These are phyloP conservation scores for Neodiprion lecontei DNA, from an alignment of 1,140 invertebrate species.

Conservation along the genomic window DNA sequence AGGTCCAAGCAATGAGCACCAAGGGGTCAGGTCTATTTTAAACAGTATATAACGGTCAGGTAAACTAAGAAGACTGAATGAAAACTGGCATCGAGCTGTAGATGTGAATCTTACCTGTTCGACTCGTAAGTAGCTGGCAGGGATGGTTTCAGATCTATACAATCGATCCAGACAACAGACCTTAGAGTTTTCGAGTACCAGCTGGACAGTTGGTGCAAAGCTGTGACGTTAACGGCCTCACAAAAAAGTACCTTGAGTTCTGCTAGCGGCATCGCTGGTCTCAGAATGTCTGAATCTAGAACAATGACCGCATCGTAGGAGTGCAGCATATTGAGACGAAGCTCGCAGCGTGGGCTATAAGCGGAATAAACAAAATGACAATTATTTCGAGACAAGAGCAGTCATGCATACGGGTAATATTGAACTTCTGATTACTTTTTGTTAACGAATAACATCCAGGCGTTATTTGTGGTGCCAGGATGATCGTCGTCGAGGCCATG, in stretches of 20 bases:
- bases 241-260: conserved; percentile 80
- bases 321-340: conserved; percentile 77
- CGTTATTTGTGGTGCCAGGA: conserved; percentile 67
- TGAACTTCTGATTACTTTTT: conserved; percentile 53
- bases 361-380: conserved; percentile 25
- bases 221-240: conserved; percentile 67
- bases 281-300: conserved; percentile 70
- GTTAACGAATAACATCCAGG: conserved; percentile 69
- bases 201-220: conserved; percentile 64
- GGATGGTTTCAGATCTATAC: conserved; percentile 49
- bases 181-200: conserved; percentile 69
- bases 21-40: conserved; percentile 70
- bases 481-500: conserved; percentile 72
- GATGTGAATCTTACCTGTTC: conserved; percentile 46
- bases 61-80: no score
- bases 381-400: neutral
- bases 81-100: conserved; percentile 24
- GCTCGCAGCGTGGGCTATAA: conserved; percentile 67
- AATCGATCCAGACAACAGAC: conserved; percentile 77
- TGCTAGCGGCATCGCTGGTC: conserved; percentile 75
- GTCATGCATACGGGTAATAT: neutral
- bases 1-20: conserved; percentile 79
- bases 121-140: conserved; percentile 40
- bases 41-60: conserved; percentile 22
- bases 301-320: conserved; percentile 72